phyloP scores from a whole-genome alignment of 1,140 invertebrate species.

The Nomia melanderi region DNA sequence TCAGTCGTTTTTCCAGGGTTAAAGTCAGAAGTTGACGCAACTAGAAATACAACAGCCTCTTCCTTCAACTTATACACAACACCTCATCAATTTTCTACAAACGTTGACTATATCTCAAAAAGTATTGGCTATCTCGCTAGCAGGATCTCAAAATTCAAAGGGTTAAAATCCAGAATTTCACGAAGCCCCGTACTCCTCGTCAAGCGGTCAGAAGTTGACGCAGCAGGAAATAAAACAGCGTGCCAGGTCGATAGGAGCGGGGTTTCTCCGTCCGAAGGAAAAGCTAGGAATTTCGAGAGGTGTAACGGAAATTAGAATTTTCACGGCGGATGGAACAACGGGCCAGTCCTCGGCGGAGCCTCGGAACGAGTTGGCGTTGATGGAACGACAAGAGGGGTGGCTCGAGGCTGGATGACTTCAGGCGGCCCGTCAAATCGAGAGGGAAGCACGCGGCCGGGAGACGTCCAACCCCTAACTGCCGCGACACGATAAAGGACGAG shows the following conservation, averaged over 20 bases:
- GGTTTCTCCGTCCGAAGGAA: background rate
- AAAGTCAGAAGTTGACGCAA: too few relatives aligned
- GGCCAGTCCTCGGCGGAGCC: conserved; percentile 3
- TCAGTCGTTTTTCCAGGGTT: too few relatives aligned
- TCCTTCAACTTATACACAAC: too few relatives aligned
- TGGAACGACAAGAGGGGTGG: conserved; percentile 50
- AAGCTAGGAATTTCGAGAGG: background rate
- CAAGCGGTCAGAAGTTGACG: too few relatives aligned
- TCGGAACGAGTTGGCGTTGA: conserved; percentile 57
- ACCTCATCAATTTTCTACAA: too few relatives aligned
- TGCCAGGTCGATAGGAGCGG: background rate
- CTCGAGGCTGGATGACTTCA: conserved; percentile 42
- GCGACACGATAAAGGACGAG: conserved; percentile 54
- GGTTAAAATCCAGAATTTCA: too few relatives aligned
- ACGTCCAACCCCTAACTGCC: conserved; percentile 47
- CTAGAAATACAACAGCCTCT: too few relatives aligned
- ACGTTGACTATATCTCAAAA: too few relatives aligned
- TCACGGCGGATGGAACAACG: conserved; percentile 1
- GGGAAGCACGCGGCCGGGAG: conserved; percentile 44
- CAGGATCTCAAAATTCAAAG: too few relatives aligned
- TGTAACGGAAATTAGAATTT: conserved; percentile 48
- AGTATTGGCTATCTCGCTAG: too few relatives aligned
- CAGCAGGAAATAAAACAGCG: too few relatives aligned
- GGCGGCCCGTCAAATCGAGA: conserved; percentile 58
- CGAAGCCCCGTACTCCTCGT: too few relatives aligned